These are phyloP conservation scores for Tragopan temminckii DNA, from an alignment of 2,797 vertebrate species.

Conservation along the genomic window DNA sequence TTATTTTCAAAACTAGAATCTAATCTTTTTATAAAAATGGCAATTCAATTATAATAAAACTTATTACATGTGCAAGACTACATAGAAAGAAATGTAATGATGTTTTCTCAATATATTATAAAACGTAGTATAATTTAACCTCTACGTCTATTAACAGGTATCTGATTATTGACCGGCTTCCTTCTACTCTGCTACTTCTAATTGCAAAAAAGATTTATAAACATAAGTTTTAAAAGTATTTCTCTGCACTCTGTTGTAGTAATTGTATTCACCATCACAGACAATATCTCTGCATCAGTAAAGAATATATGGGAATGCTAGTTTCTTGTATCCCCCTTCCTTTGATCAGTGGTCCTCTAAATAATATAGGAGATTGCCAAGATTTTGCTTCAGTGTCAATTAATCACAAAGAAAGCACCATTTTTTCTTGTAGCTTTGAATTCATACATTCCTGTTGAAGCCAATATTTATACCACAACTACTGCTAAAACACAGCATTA, in stretches of 20 bases:
- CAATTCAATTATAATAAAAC: neutral
- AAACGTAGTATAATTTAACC: constrained; percentile 1
- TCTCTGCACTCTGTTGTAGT: constrained; percentile 25
- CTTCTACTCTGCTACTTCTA: constrained; percentile 17
- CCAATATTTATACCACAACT: constrained; percentile 41
- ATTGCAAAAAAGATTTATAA: constrained; percentile 64
- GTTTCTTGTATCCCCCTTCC: constrained; percentile 60
- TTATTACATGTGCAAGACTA: neutral
- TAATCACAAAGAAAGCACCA: constrained; percentile 67
- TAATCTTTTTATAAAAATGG: neutral
- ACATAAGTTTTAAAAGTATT: constrained; percentile 59
- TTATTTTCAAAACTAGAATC: constrained; percentile 17
- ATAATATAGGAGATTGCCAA: constrained; percentile 73
- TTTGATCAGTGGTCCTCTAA: constrained; percentile 76
- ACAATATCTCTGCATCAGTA: constrained; percentile 48
- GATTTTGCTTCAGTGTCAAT: constrained; percentile 60
- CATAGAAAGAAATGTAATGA: neutral
- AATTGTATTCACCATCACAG: constrained; percentile 51
- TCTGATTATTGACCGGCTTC: neutral
- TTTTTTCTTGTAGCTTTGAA: constrained; percentile 62
- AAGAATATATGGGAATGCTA: constrained; percentile 49
- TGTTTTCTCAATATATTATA: neutral
- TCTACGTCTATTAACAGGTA: neutral
- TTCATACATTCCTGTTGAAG: constrained; percentile 9
- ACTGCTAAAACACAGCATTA: constrained; percentile 25